phyloP scores from a whole-genome alignment of 2,888 invertebrate species.

The Drosophila meridionalis region DNA sequence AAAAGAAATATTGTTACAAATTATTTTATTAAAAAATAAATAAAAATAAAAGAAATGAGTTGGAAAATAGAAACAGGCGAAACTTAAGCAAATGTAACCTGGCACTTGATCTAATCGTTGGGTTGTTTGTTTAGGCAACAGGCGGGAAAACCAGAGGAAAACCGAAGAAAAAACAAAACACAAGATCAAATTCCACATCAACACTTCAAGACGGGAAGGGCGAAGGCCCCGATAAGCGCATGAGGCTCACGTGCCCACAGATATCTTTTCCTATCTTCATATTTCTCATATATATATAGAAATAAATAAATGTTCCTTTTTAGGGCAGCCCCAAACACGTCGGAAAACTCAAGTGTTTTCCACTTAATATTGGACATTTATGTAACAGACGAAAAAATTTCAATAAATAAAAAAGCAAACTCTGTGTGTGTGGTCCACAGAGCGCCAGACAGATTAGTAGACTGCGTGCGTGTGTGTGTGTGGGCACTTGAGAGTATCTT shows the following conservation, averaged over 20 bases:
- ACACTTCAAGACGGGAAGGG: constrained; percentile 41
- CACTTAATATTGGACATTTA: constrained; percentile 74
- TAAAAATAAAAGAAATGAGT: not conserved
- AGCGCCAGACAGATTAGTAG: constrained; percentile 41
- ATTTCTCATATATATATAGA: constrained; percentile 3
- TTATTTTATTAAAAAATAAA: constrained; percentile 37
- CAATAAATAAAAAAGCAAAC: constrained; percentile 63
- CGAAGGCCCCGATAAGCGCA: constrained; percentile 30
- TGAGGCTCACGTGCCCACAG: constrained; percentile 49
- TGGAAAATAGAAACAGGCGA: constrained; percentile 1
- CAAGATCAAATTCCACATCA: constrained; percentile 73
- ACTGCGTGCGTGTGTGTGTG: constrained; percentile 28
- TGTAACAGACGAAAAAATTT: constrained; percentile 60
- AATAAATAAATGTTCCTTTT: not conserved
- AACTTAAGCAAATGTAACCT: constrained; percentile 48
- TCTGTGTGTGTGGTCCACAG: constrained; percentile 67
- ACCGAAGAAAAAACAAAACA: constrained; percentile 35
- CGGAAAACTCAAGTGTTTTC: constrained; percentile 66
- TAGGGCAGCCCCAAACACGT: constrained; percentile 48
- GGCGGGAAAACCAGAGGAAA: constrained; percentile 16
- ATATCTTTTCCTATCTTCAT: constrained; percentile 1
- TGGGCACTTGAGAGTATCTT: constrained; percentile 66
- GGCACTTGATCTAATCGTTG: constrained; percentile 54
- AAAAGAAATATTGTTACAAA: constrained; percentile 41
- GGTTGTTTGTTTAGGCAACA: constrained; percentile 70